A percentile compares a stretch with the other conserved stretches of the same genome.
Conservation (phyloP, 2,888 invertebrate species). For the Plutella xylostella region DNA sequence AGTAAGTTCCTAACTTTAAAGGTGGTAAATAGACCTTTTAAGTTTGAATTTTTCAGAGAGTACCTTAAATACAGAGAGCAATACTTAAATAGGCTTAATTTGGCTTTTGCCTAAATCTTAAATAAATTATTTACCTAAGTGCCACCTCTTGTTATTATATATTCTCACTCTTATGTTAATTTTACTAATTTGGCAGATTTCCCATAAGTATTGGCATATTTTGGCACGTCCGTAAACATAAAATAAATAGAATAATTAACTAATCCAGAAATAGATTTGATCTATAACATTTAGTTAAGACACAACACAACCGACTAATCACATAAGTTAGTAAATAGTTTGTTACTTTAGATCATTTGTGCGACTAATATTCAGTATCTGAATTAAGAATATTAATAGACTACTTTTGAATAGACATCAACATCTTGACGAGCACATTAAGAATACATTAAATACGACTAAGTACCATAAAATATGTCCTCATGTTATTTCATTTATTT, state of each 20-base stretch:
- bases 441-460: too few species aligned
- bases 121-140: too few species aligned
- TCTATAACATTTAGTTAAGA: conserved; percentile 25
- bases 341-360: not conserved
- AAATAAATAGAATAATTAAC: conserved; percentile 28
- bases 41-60: not conserved
- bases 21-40: not conserved
- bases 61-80: not conserved
- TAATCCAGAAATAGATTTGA: conserved; percentile 1
- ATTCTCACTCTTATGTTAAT: too few species aligned
- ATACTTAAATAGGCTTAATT: too few species aligned
- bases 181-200: too few species aligned
- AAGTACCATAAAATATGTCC: too few species aligned
- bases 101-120: too few species aligned
- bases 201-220: conserved; percentile 37
- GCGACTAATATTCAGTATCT: not conserved
- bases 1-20: not conserved
- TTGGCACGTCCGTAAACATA: conserved; percentile 40
- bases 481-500: too few species aligned
- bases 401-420: too few species aligned
- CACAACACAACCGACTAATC: conserved; percentile 65
- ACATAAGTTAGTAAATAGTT: conserved; percentile 46
- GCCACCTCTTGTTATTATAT: too few species aligned
- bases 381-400: not conserved
- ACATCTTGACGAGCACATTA: too few species aligned